phyloP scores from a whole-genome alignment of 2,888 invertebrate species.

The Oligia fasciuncula region DNA sequence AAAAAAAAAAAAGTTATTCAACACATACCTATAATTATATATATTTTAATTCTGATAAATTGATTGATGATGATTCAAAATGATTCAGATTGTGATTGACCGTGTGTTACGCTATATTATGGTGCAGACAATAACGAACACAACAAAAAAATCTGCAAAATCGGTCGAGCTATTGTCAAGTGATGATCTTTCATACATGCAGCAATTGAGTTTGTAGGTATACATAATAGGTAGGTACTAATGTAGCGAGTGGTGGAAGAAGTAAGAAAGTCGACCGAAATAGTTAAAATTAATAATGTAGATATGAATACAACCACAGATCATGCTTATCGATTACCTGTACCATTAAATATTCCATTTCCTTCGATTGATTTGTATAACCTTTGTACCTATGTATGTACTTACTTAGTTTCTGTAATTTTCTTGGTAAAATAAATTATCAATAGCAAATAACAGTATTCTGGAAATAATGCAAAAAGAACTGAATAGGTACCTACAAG shows the following conservation, averaged over 20 bases:
- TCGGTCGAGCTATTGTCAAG: neutral
- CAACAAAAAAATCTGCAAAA: neutral
- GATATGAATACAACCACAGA: constrained; percentile 2
- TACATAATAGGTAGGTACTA: no score
- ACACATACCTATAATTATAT: no score
- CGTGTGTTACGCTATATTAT: no score
- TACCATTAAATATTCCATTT: constrained; percentile 22
- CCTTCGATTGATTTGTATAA: constrained; percentile 9
- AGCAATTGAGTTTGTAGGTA: neutral
- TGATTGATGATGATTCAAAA: no score
- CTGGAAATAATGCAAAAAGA: no score
- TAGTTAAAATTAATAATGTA: constrained; percentile 11
- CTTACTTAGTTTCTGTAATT: neutral
- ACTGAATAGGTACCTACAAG: neutral
- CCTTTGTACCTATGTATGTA: neutral
- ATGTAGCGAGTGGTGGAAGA: neutral
- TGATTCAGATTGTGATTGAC: no score
- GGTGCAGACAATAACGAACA: no score
- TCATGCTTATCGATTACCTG: constrained; percentile 1
- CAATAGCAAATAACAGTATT: neutral
- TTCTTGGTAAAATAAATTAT: neutral
- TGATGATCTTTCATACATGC: neutral
- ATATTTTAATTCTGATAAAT: no score
- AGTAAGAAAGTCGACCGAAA: constrained; percentile 24
- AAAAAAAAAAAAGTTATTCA: no score